Evolutionary conservation across 2,888 invertebrate species (phyloP).

Genomic region (Morpho helenor): DNA sequence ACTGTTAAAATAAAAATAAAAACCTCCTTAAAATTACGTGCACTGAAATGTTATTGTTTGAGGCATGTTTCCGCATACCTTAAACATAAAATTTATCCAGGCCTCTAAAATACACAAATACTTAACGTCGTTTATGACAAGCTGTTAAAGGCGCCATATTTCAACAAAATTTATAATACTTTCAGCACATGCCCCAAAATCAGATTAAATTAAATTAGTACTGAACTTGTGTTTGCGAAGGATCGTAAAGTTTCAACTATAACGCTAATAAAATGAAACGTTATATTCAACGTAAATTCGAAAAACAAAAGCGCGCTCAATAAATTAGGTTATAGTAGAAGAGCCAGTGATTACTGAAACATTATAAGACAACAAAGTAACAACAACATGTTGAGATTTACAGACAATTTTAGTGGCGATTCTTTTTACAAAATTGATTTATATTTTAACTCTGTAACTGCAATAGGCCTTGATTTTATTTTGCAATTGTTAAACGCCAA

Average conservation of each 20-base stretch:
- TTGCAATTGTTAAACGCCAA: too few species aligned
- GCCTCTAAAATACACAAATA: slow-evolving; percentile 8
- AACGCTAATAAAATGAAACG: slow-evolving; percentile 21
- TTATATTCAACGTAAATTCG: slow-evolving; percentile 35
- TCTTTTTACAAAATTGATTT: too few species aligned
- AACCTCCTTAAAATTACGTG: too few species aligned
- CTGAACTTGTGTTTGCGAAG: slow-evolving; percentile 19
- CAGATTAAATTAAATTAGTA: slow-evolving; percentile 15
- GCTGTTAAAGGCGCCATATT: slow-evolving; percentile 9
- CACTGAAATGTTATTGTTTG: too few species aligned
- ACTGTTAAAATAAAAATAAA: too few species aligned
- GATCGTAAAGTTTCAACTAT: slow-evolving; percentile 20
- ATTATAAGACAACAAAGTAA: too few species aligned
- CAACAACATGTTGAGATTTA: too few species aligned
- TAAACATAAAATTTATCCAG: background rate
- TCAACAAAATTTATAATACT: slow-evolving; percentile 18
- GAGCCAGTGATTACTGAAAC: background rate
- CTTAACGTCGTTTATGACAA: slow-evolving; percentile 8
- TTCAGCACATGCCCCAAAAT: slow-evolving; percentile 22
- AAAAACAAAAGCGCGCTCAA: slow-evolving; percentile 52
- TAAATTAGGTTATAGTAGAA: slow-evolving; percentile 43
- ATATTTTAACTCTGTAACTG: too few species aligned
- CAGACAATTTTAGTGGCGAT: too few species aligned
- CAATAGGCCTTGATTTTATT: too few species aligned
- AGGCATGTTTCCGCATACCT: too few species aligned